Base-by-base conservation (phyloP, 2,888 invertebrate genomes). In the Ophioninae sp. region DNA sequence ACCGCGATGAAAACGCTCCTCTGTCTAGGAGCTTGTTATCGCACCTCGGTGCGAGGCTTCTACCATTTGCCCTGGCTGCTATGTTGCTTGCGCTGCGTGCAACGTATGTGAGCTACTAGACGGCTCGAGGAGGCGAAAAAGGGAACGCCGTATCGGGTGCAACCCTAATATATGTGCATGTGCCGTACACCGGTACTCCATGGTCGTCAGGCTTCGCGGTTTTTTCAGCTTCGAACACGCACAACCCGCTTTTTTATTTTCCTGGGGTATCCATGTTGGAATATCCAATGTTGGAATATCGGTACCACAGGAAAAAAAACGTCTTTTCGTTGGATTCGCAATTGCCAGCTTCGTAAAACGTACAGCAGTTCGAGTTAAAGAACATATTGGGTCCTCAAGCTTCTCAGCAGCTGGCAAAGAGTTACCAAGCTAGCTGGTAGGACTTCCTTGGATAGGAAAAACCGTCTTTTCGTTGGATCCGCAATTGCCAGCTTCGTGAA, bases 21-120 rank as follows among this genome's bases (percentile, higher is more conserved):
- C 87, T 87, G 88, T 88, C 89, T 89, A 87, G 88, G 85, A 89
- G 88, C 90, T 90, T 90, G 90, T 91, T 91, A 91, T 91, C 89
- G 88, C 90, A 89, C 89, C 88, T 89, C 81, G 30, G 81, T 80
- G 86, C 83, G 85, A 87, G 86, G 85, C 82, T 81, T 81, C 80
- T 57, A 69, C 78, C 30, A 17, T 50, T 50, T 50, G 50, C 50
- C 17, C n/a, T 70, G 57, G 20, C 65, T 41, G 41, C 50, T 30
- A 39, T 62, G 68, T 68, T 39, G 21, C 67, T 56, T 13, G 44
- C 50, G 41, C 62, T 73, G 68, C 76, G 80, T 69, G 77, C 72
- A 41, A 67, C 59, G 37, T 70, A 81, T 73, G 70, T 56, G 62
- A 68, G 75, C 76, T 83, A 86, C 89, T 80, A 88, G 88, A 89